Evolutionary conservation across 2,113 vertebrate species (phyloP), one percentile per base, ranked within the genome.

Genomic region (Syngnathus typhle): DNA sequence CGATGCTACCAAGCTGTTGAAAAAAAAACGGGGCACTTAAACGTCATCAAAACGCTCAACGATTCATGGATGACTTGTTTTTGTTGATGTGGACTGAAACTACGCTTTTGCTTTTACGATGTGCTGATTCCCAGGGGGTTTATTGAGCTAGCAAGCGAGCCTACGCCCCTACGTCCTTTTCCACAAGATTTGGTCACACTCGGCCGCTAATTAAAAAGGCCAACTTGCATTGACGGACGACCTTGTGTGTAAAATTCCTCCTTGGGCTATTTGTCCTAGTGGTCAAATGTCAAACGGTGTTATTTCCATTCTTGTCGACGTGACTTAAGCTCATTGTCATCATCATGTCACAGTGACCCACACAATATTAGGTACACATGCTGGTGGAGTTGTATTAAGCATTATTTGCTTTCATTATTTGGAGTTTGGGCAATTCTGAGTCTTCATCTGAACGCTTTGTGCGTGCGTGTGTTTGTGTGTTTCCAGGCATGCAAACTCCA

Each of bases 161-260:
- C 82, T n/a, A 83, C 87, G 82, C 85, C 85, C 85, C 76, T 46
- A 7, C 39, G 44, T 59, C 55, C 27, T 41, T 6, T 52, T 43
- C 10, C 38, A 54, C 4, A 38, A 21, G 8, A 19, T 18, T 41
- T 21, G 5, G n/a, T 58, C 32, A 54, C 55, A 4, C n/a, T 49
- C 0, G 39, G 39, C 18, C 7, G 5, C 36, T 7, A 16, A 37
- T 36, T 7, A 15, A 36, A 70, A 5, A 76, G 47, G 13, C 32
- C 27, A 46, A 6, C 21, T 38, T 7, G 7, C 3, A 36, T 21
- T 39, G 2, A n/a, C 36, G 7, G 38, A 15, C 5, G n/a, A 23
- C 6, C 5, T 6, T 37, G 43, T n/a, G 43, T 27, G 27, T 43
- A 63, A 19, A 10, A 41, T 43, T 13, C 37, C 59, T 41, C 59